Conservation (phyloP, 2,888 invertebrate species). For the Tipula helvola region DNA sequence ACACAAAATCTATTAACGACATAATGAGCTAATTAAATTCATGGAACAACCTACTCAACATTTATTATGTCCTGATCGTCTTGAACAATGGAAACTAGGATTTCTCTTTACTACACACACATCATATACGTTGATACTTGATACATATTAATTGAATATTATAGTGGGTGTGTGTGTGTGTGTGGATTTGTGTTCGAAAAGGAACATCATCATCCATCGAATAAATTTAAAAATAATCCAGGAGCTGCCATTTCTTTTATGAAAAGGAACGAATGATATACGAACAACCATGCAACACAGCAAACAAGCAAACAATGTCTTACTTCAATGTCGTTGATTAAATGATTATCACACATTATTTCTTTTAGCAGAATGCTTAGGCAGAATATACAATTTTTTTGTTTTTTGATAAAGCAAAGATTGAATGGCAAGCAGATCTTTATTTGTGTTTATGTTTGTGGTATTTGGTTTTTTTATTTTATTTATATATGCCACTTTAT, state of each 20-base stretch:
- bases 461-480: neutral
- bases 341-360: conserved; percentile 4
- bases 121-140: neutral
- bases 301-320: neutral
- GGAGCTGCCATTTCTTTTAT: neutral
- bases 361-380: neutral
- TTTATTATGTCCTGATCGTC: neutral
- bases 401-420: neutral
- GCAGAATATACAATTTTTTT: neutral
- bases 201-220: neutral
- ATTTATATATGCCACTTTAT: neutral
- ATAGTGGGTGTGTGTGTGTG: neutral
- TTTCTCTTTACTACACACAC: neutral
- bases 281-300: neutral
- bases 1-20: neutral
- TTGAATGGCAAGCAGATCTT: neutral
- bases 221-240: neutral
- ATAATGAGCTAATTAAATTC: neutral
- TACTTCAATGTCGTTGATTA: neutral
- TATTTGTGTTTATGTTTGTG: neutral
- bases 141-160: neutral
- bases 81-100: neutral
- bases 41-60: neutral
- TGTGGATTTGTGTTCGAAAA: neutral
- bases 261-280: neutral